Conservation (phyloP, 2,113 vertebrate genomes). For the Circaetus cinerascens region DNA sequence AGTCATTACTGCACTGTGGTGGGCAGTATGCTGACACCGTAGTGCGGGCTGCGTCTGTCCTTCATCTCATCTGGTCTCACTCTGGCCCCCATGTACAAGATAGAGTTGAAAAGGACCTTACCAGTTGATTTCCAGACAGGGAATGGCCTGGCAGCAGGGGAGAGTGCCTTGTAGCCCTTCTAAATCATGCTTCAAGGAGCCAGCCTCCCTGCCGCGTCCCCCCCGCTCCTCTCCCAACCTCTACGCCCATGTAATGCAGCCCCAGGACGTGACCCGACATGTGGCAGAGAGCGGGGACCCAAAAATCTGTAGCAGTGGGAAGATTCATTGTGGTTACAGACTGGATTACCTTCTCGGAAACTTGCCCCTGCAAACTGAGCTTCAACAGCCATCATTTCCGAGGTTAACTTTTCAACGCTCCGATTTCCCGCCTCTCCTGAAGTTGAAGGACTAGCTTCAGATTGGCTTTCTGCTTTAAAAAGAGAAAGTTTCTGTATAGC, state of each 20-base stretch:
- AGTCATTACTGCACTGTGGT: not conserved
- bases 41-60: not conserved
- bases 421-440: not conserved
- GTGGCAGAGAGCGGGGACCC: fast-evolving
- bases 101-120: not conserved
- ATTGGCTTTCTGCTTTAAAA: not conserved
- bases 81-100: not conserved
- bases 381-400: not conserved
- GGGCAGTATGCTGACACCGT: not conserved
- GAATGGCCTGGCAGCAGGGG: not conserved
- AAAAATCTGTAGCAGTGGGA: not conserved
- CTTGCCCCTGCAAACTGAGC: not conserved
- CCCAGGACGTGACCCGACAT: not conserved
- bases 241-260: not conserved
- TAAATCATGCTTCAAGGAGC: not conserved
- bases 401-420: not conserved
- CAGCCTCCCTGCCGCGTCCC: not conserved
- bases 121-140: not conserved
- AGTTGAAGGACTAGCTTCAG: not conserved
- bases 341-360: not conserved
- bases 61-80: not conserved
- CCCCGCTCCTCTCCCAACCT: not conserved
- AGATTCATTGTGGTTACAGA: not conserved
- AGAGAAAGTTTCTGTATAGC: not conserved
- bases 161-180: not conserved